Evolutionary conservation across 2,888 invertebrate genomes (phyloP), one percentile per base, ranked within the genome.

Genomic region (Trypoxylon attenuatum): DNA sequence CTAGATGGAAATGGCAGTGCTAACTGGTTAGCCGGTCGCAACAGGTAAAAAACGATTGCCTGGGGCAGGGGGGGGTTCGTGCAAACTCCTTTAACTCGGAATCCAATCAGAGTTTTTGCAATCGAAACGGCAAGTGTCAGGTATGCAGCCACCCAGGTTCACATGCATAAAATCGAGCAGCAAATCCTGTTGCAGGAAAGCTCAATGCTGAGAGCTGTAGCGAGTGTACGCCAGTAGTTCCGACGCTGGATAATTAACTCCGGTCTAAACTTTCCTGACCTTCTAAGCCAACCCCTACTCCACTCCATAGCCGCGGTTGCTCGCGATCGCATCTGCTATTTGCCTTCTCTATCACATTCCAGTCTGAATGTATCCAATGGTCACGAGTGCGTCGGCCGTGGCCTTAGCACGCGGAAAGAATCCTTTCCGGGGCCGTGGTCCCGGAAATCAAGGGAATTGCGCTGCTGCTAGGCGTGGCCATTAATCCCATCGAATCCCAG

Each of bases 381-480:
- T 68, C 71, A 52, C 52, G 71, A 74, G 65, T 71, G 74, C 74
- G 73, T 73, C 74, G 64, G 71, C 64, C 70, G 25, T 53, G 27
- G 52, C 63, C 52, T 41, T 53, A 47, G 51, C 66, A 67, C 62
- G 62, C 55, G 57, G 57, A 57, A 61, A 63, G 55, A 72, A 61
- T 69, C 61, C 58, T 72, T 74, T 75, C 74, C 74, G 76, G 74
- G 74, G 72, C 74, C 74, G 72, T 72, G 74, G 74, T 69, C 74
- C 76, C 76, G 74, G 74, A 74, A 74, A 74, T 66, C 72, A 60
- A 56, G 60, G 49, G 52, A 45, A 69, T 72, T 53, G 71, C 63
- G 57, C 72, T 46, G 51, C 50, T 46, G 51, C 71, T 49, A 68
- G 74, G 74, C 74, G 74, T 74, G 74, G 75, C 65, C 69, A 71